Conservation (phyloP, 2,797 vertebrate species). For the Synaphobranchus kaupii region DNA sequence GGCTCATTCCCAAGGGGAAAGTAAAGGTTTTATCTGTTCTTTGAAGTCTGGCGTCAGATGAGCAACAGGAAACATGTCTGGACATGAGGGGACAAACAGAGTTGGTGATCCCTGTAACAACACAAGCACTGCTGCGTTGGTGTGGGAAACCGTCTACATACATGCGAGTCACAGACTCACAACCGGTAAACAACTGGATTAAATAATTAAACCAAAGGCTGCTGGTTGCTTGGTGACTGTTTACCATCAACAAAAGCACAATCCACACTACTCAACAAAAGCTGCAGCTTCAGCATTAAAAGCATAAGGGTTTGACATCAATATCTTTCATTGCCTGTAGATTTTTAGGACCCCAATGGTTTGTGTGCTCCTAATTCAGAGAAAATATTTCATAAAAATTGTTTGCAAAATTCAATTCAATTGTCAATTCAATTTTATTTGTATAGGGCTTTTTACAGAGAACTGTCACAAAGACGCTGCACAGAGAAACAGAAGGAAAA, state of each 20-base stretch:
- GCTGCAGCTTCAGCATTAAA: neutral
- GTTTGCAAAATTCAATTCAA: no score
- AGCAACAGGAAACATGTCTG: conserved; percentile 26
- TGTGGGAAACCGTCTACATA: neutral
- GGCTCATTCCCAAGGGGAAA: neutral
- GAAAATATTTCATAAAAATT: neutral
- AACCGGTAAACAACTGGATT: conserved; percentile 27
- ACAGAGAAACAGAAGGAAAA: no score
- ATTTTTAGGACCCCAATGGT: neutral
- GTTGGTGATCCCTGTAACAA: conserved; percentile 28
- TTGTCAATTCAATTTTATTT: no score
- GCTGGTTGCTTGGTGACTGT: conserved; percentile 51
- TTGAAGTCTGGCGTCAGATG: conserved; percentile 31
- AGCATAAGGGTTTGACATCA: neutral
- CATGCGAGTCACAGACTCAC: neutral
- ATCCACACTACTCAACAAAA: neutral
- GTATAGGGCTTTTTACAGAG: no score
- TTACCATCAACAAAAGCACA: neutral
- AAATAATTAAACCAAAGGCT: conserved; percentile 43
- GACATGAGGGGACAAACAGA: conserved; percentile 36
- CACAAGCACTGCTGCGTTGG: conserved; percentile 23
- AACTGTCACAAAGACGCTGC: no score
- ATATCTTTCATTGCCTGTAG: neutral
- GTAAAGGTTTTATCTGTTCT: conserved; percentile 29
- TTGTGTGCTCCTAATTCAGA: neutral